Evolutionary conservation across 2,113 vertebrate genomes (phyloP).

Genomic region (Charadrius vociferus): DNA sequence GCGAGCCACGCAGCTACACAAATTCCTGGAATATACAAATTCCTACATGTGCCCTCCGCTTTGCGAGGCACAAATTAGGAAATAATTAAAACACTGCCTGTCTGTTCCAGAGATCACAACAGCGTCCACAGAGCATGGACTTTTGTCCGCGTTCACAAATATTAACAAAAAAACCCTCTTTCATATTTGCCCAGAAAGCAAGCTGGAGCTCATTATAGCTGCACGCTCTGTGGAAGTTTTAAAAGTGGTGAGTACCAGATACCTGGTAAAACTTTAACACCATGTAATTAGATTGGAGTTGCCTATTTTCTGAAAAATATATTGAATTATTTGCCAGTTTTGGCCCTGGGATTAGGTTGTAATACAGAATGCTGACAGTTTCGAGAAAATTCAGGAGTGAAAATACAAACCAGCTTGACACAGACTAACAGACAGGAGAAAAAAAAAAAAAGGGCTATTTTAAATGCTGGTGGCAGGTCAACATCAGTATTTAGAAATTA

Average conservation of each 20-base stretch:
- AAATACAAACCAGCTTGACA: not conserved
- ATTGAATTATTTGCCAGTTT: not conserved
- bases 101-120: not conserved
- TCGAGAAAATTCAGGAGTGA: constrained; percentile 19
- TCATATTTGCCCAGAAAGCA: not conserved
- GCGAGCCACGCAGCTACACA: not conserved
- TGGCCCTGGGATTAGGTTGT: not conserved
- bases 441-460: not conserved
- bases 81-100: not conserved
- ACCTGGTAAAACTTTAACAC: constrained; percentile 30
- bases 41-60: not conserved
- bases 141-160: not conserved
- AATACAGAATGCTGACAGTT: not conserved
- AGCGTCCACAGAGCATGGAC: not conserved
- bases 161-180: not conserved
- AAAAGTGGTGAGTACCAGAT: not conserved
- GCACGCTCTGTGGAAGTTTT: not conserved
- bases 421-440: not conserved
- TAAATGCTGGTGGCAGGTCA: not conserved
- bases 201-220: not conserved
- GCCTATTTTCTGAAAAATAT: constrained; percentile 19
- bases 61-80: not conserved
- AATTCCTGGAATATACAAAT: not conserved
- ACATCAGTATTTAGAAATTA: not conserved
- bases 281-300: not conserved